Evolutionary conservation across 2,797 vertebrate genomes (phyloP), one percentile per base, ranked within the genome.

Genomic region (Rhyacichthys aspro): DNA sequence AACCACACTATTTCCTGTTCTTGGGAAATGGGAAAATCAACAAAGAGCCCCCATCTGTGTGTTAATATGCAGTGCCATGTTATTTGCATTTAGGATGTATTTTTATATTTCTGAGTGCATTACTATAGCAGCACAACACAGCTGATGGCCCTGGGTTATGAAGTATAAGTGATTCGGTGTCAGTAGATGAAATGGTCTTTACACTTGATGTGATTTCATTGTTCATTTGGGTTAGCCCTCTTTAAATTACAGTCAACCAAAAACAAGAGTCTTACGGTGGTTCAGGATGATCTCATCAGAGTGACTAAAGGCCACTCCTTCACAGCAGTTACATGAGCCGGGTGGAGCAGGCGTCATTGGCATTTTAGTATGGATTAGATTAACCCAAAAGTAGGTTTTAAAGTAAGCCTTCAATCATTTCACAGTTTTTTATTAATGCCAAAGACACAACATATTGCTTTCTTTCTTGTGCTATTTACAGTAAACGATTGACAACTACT

Each of bases 291-390:
- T 48, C 42, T 80, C 67, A 67, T 61, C 0, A 63, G 62, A 42
- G 57, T 79, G 70, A 76, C 73, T 70, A 56, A 72, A 50, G 19
- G 18, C 61, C 55, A 3, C 69, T 70, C 53, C 59, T 66, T 74
- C 34, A 52, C 11, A 44, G 58, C 44, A 47, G 43, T 55, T 43
- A 44, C 10, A 17, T 49, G 41, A 52, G 16, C 28, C 9, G 36
- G 41, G 37, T 52, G 59, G 55, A 42, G 44, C 45, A 48, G 14
- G 14, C 33, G 1, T 66, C 50, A 7, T 55, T 60, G 46, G 50
- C 47, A 41, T 61, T 36, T 41, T 39, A 41, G 2, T 53, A 15
- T 46, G 28, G 11, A 41, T 23, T 19, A 15, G 55, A 33, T 12
- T 42, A 44, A 17, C 47, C n/a, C n/a, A n/a, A n/a, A n/a, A n/a